Base-by-base conservation (phyloP, 2,888 invertebrate species). In the Drosophila rellima region DNA sequence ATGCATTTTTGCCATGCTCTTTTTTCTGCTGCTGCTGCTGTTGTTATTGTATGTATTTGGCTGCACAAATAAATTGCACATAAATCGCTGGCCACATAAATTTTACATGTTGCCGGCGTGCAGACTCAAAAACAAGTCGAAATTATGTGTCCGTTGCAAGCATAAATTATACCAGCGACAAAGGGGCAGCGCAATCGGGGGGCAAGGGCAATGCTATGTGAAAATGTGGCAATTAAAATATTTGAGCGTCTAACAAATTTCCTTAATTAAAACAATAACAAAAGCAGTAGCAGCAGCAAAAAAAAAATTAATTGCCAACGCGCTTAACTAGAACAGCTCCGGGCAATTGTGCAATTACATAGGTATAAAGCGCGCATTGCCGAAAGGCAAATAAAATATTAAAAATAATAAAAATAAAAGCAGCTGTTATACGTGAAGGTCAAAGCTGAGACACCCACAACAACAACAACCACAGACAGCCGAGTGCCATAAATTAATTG, bases 1-100 rank as follows among this genome's bases (percentile, higher is more conserved):
- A 63, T 63, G 78, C 57, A 73, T 67, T 65, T 62, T 80, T 69
- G 66, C 62, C 52, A 51, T 64, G 67, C 60, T 77, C 65, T 44
- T 60, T 68, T 55, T 63, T 37, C 35, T 68, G 18, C 33, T 18
- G 33, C 18, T 18, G 33, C n/a, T 23, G 23, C 5, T 11, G 31
- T 26, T 52, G 39, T 23, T 59, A 11, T 47, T 29, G 48, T 31
- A 31, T 73, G 67, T 82, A 63, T 88, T 85, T 74, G 74, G 66
- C 78, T 78, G 80, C 84, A 82, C 88, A 84, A 88, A 84, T 84
- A 85, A 86, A 85, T 88, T 88, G 88, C 88, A 78, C 88, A 86
- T 88, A 85, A 88, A 88, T 84, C 86, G 88, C 78, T 80, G 78
- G 74, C 74, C 86, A 88, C 88, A 88, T 86, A 86, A 85, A 86